These are phyloP conservation scores for Caenorhabditis uteleia DNA, from an alignment of 2,888 invertebrate species.

Conservation along the genomic window DNA sequence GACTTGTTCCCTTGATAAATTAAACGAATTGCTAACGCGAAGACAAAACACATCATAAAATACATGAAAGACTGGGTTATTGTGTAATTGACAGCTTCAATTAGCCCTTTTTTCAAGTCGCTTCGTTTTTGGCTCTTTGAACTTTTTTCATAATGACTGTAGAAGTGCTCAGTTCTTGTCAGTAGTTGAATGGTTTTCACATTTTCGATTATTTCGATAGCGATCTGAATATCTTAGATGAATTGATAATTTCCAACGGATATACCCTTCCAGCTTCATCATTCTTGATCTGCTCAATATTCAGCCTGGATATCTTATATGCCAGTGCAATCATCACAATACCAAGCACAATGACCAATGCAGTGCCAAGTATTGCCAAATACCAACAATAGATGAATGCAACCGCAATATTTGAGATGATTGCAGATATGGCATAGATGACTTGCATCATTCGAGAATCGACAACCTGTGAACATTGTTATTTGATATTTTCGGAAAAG, in stretches of 20 bases:
- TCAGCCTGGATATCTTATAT: slow-evolving; percentile 70
- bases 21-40: slow-evolving; percentile 48
- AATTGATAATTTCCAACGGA: slow-evolving; percentile 10
- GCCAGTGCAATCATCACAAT: slow-evolving; percentile 70
- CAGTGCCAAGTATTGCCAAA: slow-evolving; percentile 23
- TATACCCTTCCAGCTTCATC: slow-evolving; percentile 71
- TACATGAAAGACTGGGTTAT: slow-evolving; percentile 52
- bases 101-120: slow-evolving; percentile 31
- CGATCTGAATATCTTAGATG: slow-evolving; percentile 56
- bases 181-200: slow-evolving; percentile 71
- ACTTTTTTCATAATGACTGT: slow-evolving; percentile 56
- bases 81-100: slow-evolving; percentile 42
- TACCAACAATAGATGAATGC: slow-evolving; percentile 72
- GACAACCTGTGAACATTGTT: slow-evolving; percentile 25
- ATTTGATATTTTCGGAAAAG: background rate
- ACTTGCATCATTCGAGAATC: slow-evolving; percentile 70
- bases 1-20: slow-evolving; percentile 43
- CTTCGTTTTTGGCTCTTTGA: slow-evolving; percentile 23
- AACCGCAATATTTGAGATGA: slow-evolving; percentile 70
- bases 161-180: slow-evolving; percentile 70
- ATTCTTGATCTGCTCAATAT: slow-evolving; percentile 58
- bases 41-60: slow-evolving; percentile 47
- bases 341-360: slow-evolving; percentile 66
- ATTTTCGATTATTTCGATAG: slow-evolving; percentile 71
- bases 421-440: slow-evolving; percentile 69